These are phyloP conservation scores for Spheniscus mendiculus DNA, from an alignment of 2,113 vertebrate species.

Conservation along the genomic window DNA sequence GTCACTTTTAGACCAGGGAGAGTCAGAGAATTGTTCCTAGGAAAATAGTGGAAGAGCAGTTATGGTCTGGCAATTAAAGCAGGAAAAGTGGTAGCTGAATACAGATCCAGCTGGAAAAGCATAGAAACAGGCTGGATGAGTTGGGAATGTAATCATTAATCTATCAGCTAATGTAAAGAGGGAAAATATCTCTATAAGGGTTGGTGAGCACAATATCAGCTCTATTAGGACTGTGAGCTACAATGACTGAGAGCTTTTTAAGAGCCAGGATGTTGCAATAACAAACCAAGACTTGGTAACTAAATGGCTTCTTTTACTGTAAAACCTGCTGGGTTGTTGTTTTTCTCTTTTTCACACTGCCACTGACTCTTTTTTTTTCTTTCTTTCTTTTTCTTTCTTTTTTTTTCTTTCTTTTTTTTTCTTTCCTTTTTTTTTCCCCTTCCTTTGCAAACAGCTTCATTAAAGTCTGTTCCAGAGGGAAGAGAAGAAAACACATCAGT, in stretches of 20 bases:
- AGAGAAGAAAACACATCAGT: neutral
- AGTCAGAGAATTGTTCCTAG: neutral
- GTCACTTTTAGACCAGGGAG: neutral
- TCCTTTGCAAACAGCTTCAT: neutral
- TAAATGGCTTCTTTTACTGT: neutral
- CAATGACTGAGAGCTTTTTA: neutral
- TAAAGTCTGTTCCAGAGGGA: neutral
- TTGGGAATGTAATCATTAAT: neutral
- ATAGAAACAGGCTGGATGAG: neutral
- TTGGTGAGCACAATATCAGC: neutral
- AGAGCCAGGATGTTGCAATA: neutral
- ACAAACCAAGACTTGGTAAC: neutral
- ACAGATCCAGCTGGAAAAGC: neutral
- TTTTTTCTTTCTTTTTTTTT: neutral
- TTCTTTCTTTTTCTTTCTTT: neutral
- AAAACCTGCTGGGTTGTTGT: neutral
- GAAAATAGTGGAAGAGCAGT: neutral
- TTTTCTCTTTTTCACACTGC: neutral
- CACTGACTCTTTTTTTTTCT: neutral
- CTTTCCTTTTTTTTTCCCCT: neutral
- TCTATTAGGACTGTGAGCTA: neutral
- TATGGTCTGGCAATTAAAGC: neutral
- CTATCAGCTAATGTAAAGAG: neutral
- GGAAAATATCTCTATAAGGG: neutral
- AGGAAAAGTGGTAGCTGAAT: neutral